phyloP scores from a whole-genome alignment of 2,888 invertebrate species.

The Xestoiulus laeticollis region DNA sequence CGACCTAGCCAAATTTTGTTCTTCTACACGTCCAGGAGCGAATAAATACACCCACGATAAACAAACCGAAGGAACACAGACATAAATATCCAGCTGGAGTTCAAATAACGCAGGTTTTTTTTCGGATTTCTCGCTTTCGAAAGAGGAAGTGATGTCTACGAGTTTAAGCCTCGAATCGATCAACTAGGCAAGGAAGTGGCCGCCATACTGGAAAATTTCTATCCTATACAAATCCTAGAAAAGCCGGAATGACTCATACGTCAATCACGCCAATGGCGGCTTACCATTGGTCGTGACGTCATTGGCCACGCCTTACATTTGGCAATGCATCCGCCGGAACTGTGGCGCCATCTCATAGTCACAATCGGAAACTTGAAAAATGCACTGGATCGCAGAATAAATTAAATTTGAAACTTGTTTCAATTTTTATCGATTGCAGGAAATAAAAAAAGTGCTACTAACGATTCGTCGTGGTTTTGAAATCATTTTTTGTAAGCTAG shows the following conservation, averaged over 20 bases:
- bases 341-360: neutral
- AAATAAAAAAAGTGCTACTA: neutral
- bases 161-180: neutral
- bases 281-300: neutral
- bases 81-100: conserved; percentile 14
- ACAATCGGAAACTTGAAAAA: too few relatives aligned
- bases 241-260: conserved; percentile 40
- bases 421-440: neutral
- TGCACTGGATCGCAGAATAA: neutral
- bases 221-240: neutral
- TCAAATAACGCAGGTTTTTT: neutral
- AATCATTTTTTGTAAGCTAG: neutral
- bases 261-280: neutral
- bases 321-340: neutral
- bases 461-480: neutral
- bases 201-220: conserved; percentile 27
- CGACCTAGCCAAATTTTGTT: neutral
- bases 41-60: neutral
- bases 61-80: neutral
- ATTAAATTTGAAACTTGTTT: neutral
- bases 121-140: neutral
- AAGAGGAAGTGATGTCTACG: neutral
- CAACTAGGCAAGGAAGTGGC: neutral
- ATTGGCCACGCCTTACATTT: neutral
- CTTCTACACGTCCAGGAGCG: neutral